Evolutionary conservation across 2,888 invertebrate genomes (phyloP).

Genomic region (Adineta ricciae): DNA sequence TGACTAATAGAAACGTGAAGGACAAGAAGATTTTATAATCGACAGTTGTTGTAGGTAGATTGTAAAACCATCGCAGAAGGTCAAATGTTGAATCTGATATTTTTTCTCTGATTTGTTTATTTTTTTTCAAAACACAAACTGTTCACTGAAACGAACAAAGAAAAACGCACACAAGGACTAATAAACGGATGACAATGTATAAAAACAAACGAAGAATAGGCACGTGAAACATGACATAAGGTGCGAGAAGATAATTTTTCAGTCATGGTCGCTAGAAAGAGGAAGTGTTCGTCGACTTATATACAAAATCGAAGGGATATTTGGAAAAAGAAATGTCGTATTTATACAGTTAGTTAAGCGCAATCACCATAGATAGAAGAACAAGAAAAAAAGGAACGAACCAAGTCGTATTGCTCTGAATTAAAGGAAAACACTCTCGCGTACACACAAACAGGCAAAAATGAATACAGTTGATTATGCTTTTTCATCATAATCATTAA

Average conservation of each 20-base stretch:
- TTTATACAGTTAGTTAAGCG: not conserved
- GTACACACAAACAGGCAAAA: not conserved
- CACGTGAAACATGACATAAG: not conserved
- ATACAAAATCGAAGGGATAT: not conserved
- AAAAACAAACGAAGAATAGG: not conserved
- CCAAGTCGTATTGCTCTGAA: not conserved
- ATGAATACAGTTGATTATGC: not conserved
- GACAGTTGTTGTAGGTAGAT: no score
- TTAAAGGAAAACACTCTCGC: not conserved
- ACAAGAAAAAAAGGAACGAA: not conserved
- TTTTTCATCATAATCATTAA: slow-evolving; percentile 14
- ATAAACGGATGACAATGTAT: not conserved
- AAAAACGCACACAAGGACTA: not conserved
- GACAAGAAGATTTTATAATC: not conserved
- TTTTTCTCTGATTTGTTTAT: not conserved
- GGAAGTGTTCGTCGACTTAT: not conserved
- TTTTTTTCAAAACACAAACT: slow-evolving; percentile 5
- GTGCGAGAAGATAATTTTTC: not conserved
- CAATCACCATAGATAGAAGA: not conserved
- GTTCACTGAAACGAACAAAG: not conserved
- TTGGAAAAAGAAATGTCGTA: not conserved
- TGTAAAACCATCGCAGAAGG: not conserved
- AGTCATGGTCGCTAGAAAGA: no score
- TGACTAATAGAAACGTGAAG: not conserved
- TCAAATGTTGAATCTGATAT: not conserved